Percentiles rank a stretch among this genome's conserved stretches.
phyloP scores from a whole-genome alignment of 2,888 invertebrate genomes.

The Drosophila suboccidentalis region DNA sequence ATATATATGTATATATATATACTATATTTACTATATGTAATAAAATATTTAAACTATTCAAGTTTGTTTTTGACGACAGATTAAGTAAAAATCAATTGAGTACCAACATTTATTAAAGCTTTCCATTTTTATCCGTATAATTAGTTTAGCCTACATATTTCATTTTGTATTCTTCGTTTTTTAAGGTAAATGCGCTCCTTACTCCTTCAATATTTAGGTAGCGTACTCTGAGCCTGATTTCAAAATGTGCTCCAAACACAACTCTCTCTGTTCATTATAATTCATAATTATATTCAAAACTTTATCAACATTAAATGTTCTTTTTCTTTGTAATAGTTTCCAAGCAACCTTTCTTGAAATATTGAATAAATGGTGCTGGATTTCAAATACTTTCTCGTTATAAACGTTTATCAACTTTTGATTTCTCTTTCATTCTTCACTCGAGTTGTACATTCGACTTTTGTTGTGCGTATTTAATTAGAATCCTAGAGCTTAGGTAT shows the following conservation, averaged over 20 bases:
- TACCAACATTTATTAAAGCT: constrained; percentile 70
- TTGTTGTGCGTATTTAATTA: constrained; percentile 71
- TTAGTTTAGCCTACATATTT: constrained; percentile 51
- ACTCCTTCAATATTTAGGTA: constrained; percentile 20
- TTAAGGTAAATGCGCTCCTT: constrained; percentile 41
- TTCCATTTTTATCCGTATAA: constrained; percentile 55
- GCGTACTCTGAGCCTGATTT: constrained; percentile 26
- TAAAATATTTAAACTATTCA: constrained; percentile 67
- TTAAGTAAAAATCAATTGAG: constrained; percentile 63
- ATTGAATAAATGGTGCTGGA: constrained; percentile 33
- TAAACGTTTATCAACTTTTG: constrained; percentile 6
- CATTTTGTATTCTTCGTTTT: neutral
- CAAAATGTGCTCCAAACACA: constrained; percentile 23
- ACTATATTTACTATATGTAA: constrained; percentile 52
- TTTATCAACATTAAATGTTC: constrained; percentile 54
- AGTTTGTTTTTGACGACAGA: constrained; percentile 47
- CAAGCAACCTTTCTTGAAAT: constrained; percentile 34
- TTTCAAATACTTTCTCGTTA: constrained; percentile 26
- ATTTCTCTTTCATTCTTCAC: constrained; percentile 12
- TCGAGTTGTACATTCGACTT: constrained; percentile 58
- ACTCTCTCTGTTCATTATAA: constrained; percentile 28
- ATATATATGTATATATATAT: constrained; percentile 47
- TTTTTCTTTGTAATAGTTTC: constrained; percentile 18
- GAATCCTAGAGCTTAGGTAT: constrained; percentile 65
- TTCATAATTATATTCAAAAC: constrained; percentile 6